Base-by-base conservation (phyloP, 2,888 invertebrate species). In the Lissonota sp. region DNA sequence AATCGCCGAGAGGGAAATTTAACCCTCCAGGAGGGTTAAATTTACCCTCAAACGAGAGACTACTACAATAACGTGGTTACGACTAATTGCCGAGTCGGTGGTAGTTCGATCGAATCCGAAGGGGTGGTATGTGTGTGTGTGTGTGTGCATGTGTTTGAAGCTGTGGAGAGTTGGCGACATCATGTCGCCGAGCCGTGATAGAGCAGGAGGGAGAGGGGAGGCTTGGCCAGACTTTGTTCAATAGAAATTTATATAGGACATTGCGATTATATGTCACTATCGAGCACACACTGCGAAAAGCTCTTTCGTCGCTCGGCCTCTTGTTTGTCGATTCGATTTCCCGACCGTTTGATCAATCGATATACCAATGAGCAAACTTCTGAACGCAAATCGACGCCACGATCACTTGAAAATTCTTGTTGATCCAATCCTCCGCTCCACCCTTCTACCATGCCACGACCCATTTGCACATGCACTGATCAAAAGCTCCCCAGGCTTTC, bases 21-120 rank as follows among this genome's bases (percentile, higher is more conserved):
- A 60, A 53, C 75, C 53, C 26, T 76, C 60, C 26, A 51, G 46
- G 57, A 42, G 62, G 62, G 53, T 69, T 16, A 12, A 6, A 6
- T 5, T n/a, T 12, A 14, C 6, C 53, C 7, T 53, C 12, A 62
- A 39, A 58, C 26, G 79, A 71, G 74, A 71, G 66, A 67, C 63
- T 69, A 53, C 55, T 77, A 73, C 67, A 81, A 81, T 81, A 77
- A 81, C 73, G 77, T 64, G 80, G 80, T 77, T 69, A 81, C 73
- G 77, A 69, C 71, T 75, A 79, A 82, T 79, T 79, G 82, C 66
- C 66, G 49, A 26, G 75, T 62, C 70, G 71, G 79, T 57, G 74
- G 60, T 75, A 74, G 53, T 53, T 26, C 53, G 53, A 53, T 53
- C 14, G n/a, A 53, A 14, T 14, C 6, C 14, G 51, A 42, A 37